A percentile compares a stretch with the other conserved stretches of the same genome.
These are phyloP conservation scores for Istiophorus platypterus DNA, from an alignment of 2,113 vertebrate species.

Conservation along the genomic window DNA sequence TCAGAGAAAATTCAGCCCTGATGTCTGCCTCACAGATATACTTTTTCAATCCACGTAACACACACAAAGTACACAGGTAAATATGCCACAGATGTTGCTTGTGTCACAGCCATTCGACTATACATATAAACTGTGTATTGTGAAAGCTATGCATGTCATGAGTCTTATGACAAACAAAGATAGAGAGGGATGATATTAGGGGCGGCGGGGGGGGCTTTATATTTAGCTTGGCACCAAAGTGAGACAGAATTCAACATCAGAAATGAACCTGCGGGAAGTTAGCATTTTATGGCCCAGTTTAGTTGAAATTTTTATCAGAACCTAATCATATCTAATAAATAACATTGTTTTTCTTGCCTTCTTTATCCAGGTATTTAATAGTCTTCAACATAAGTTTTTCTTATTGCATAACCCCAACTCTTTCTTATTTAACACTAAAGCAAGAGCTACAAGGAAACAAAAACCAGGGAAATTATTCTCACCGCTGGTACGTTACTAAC, in stretches of 20 bases:
- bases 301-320: background rate
- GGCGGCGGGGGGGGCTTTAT: background rate
- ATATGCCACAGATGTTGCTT: background rate
- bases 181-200: background rate
- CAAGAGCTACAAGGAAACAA: conserved; percentile 9
- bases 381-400: background rate
- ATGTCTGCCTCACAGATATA: too few species aligned
- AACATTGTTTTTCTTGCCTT: background rate
- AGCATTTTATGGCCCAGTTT: background rate
- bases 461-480: conserved; percentile 21
- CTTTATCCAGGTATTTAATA: background rate
- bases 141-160: background rate
- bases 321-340: background rate
- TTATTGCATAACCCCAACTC: background rate
- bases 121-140: background rate
- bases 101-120: background rate
- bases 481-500: conserved; percentile 2
- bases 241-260: background rate
- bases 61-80: background rate
- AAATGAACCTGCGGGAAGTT: background rate
- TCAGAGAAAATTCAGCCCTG: background rate
- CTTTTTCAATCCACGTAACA: background rate
- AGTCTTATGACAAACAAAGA: conserved; percentile 8
- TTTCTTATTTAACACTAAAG: conserved; percentile 14
- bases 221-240: background rate